Evolutionary conservation across 2,797 vertebrate genomes (phyloP).

Genomic region (Semaprochilodus insignis): DNA sequence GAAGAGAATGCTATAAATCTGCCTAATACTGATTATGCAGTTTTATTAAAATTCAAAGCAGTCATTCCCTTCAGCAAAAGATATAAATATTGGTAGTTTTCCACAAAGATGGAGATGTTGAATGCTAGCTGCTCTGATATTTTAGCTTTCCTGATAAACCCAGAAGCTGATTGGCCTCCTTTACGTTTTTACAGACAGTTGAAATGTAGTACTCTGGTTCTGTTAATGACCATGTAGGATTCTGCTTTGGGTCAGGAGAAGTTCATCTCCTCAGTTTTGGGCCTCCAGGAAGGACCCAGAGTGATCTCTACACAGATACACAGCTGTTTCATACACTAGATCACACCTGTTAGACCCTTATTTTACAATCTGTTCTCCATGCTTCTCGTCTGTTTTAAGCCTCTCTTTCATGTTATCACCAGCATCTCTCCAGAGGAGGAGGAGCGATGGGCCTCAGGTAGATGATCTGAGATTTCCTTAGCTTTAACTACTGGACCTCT

Average conservation of each 20-base stretch:
- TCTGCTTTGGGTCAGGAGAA: constrained; percentile 2
- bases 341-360: constrained; percentile 12
- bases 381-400: background rate
- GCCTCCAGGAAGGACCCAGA: background rate
- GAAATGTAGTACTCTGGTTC: constrained; percentile 22
- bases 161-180: background rate
- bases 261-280: background rate
- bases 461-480: constrained; percentile 13
- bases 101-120: background rate
- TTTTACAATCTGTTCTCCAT: constrained; percentile 17
- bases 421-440: background rate
- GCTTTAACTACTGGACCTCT: background rate
- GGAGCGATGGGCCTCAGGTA: background rate
- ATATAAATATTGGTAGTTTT: background rate
- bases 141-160: background rate
- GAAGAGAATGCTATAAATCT: background rate
- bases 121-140: background rate
- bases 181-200: constrained; percentile 17
- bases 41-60: background rate
- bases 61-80: background rate
- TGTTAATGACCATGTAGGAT: constrained; percentile 12
- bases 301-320: background rate
- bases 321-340: constrained; percentile 10
- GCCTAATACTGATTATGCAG: background rate
- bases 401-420: constrained; percentile 26